phyloP scores from a whole-genome alignment of 2,888 invertebrate genomes.

The Osmoderma eremita region DNA sequence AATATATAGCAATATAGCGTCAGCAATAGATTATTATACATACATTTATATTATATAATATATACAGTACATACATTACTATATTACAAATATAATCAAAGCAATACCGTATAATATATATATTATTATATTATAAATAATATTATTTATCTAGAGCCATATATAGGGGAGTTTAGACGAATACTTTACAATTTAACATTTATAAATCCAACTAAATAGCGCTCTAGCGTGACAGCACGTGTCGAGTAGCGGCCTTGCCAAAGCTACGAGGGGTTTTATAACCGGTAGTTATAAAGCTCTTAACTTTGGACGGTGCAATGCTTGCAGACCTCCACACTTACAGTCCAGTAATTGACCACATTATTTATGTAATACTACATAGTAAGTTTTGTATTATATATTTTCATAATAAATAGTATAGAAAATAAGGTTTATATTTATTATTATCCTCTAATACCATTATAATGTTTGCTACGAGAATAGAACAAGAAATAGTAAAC shows the following conservation, averaged over 20 bases:
- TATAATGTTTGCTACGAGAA: too few relatives aligned
- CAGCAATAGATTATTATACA: conserved; percentile 60
- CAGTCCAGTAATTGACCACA: conserved; percentile 65
- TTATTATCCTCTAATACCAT: neutral
- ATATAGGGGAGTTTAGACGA: conserved; percentile 56
- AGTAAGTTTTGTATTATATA: conserved; percentile 67
- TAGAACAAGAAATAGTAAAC: too few relatives aligned
- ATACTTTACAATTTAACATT: conserved; percentile 48
- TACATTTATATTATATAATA: conserved; percentile 46
- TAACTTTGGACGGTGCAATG: conserved; percentile 51
- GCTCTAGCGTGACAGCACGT: conserved; percentile 58
- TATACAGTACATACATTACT: conserved; percentile 38
- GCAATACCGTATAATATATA: conserved; percentile 58
- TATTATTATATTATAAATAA: conserved; percentile 52
- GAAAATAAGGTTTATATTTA: conserved; percentile 55
- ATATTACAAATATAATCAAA: conserved; percentile 59
- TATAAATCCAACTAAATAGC: conserved; percentile 55
- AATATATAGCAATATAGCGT: conserved; percentile 63
- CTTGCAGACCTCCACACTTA: conserved; percentile 60
- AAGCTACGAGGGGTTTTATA: conserved; percentile 53
- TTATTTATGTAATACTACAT: conserved; percentile 60
- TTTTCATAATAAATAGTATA: conserved; percentile 67
- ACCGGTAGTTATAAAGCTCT: conserved; percentile 49
- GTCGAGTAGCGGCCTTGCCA: conserved; percentile 58
- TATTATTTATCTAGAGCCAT: conserved; percentile 59